phyloP scores from a whole-genome alignment of 2,113 vertebrate species.

The Rhodinocichla rosea region DNA sequence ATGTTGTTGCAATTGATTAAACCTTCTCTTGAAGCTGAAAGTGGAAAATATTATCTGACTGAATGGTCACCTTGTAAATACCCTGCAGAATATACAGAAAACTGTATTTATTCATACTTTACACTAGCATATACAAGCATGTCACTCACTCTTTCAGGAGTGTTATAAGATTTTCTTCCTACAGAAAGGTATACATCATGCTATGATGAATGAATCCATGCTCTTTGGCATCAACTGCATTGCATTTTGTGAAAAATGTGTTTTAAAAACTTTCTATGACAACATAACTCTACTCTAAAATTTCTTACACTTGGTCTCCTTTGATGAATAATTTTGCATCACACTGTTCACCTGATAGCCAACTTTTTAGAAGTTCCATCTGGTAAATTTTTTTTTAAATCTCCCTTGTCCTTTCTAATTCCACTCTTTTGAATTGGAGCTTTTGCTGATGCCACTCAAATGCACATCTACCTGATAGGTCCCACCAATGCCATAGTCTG shows the following conservation, averaged over 20 bases:
- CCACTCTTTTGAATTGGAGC: neutral
- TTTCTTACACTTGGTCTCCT: neutral
- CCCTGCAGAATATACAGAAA: neutral
- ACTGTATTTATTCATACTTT: neutral
- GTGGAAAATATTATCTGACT: neutral
- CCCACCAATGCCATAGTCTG: neutral
- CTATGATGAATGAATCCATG: neutral
- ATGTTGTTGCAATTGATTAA: neutral
- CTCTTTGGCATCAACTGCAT: neutral
- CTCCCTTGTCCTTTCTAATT: neutral
- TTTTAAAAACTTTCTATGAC: neutral
- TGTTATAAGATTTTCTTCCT: neutral
- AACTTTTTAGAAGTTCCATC: neutral
- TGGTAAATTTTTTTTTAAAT: neutral
- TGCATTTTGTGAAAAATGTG: neutral
- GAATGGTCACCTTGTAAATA: neutral
- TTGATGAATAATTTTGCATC: neutral
- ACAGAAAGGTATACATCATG: rapidly evolving
- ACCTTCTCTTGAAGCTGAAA: neutral
- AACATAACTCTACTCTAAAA: neutral
- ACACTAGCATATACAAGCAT: neutral
- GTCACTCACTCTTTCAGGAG: neutral
- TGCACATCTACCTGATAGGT: too few species aligned
- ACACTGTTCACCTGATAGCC: neutral
- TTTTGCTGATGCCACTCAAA: neutral